Evolutionary conservation across 2,797 vertebrate genomes (phyloP), one percentile per base, ranked within the genome.

Genomic region (Lutjanus argentimaculatus): DNA sequence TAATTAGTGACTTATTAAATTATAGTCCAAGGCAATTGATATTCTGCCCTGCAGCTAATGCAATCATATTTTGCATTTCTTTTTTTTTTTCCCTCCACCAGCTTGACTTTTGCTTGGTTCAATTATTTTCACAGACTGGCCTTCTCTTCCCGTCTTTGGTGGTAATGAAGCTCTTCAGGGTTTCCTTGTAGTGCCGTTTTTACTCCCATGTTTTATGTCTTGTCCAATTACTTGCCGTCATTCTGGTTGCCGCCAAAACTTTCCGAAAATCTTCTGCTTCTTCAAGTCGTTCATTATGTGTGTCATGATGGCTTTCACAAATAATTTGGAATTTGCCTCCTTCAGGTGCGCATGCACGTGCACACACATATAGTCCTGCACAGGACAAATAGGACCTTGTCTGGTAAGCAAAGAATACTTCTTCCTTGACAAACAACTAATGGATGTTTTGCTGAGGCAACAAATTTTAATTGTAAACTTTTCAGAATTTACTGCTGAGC

Each of bases 1-100:
- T 93, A 90, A 95, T 95, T 95, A 94, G 87, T 77, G 79, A 91
- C 85, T 93, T 93, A 94, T 94, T 88, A 91, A 95, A 95, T 95
- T 91, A 93, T 85, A 86, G 86, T 93, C 91, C 86, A 84, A 90
- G 77, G 84, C 89, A 89, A 93, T 92, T 94, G 92, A 95, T 93
- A 92, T 93, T 93, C 91, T 90, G 90, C 90, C 93, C 91, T 80
- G 80, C 78, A 92, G 92, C 92, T 93, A 93, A 94, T 94, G 85
- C 93, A 93, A 94, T 94, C 93, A 93, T 91, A 90, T 89, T 92
- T 90, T 90, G 84, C 87, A 84, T 86, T 92, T 85, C 57, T 77
- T 84, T 90, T 84, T 86, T 80, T 85, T 79, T 73, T 59, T 30
- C 12, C 61, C 36, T 77, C 81, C 36, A 70, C 74, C 59, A 83